phyloP scores from a whole-genome alignment of 2,797 vertebrate genomes.

The Danio kyathit region DNA sequence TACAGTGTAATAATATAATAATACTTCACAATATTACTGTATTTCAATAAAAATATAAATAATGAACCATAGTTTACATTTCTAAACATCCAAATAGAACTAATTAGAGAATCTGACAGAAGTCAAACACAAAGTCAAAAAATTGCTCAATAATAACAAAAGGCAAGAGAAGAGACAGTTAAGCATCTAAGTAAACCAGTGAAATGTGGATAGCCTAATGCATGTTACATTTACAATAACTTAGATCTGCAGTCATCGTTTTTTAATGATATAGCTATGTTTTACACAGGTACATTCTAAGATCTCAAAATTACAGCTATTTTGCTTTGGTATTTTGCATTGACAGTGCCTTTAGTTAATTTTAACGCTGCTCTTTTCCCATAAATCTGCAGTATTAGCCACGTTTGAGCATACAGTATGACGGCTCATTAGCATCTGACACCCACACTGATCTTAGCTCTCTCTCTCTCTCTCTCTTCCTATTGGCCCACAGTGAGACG shows the following conservation, averaged over 20 bases:
- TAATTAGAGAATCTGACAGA: no score
- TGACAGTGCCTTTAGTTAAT: neutral
- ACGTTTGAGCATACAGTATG: neutral
- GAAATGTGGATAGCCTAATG: no score
- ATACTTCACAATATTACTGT: neutral
- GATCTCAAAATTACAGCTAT: neutral
- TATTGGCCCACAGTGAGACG: slow-evolving; percentile 49
- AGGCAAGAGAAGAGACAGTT: no score
- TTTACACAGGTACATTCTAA: neutral
- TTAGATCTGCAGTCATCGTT: neutral
- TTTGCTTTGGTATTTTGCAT: slow-evolving; percentile 3
- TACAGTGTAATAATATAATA: no score
- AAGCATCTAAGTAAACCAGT: no score
- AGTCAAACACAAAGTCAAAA: no score
- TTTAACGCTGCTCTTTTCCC: slow-evolving; percentile 9
- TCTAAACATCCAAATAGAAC: no score
- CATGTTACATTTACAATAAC: neutral
- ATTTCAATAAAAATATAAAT: slow-evolving; percentile 3
- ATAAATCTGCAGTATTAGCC: slow-evolving; percentile 24
- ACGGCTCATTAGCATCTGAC: slow-evolving; percentile 37
- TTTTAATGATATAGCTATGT: neutral
- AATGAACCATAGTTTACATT: no score
- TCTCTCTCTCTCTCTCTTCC: slow-evolving; percentile 51
- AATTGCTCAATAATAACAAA: no score
- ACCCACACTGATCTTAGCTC: slow-evolving; percentile 16